phyloP scores from a whole-genome alignment of 2,888 invertebrate genomes.

The Euclidia mi region DNA sequence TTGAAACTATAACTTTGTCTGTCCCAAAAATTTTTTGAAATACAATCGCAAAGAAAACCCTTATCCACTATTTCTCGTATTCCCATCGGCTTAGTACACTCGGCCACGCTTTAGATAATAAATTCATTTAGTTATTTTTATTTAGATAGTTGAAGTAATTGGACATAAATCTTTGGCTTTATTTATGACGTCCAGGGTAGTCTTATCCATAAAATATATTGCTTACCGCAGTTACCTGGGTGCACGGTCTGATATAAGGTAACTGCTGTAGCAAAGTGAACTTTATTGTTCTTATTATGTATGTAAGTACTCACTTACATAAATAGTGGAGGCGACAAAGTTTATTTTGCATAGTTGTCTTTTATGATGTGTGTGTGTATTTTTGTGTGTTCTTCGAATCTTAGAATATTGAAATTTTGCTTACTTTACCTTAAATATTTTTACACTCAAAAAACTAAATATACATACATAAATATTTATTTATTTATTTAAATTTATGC shows the following conservation, averaged over 20 bases:
- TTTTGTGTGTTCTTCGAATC: too few species aligned
- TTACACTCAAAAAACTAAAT: too few species aligned
- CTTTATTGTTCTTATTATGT: constrained; percentile 11
- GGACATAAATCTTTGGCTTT: constrained; percentile 67
- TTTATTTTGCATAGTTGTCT: too few species aligned
- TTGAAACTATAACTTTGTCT: too few species aligned
- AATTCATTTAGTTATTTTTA: constrained; percentile 67
- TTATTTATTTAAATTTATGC: too few species aligned
- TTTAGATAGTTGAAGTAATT: constrained; percentile 65
- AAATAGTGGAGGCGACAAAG: too few species aligned
- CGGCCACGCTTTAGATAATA: constrained; percentile 32
- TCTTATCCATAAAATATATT: constrained; percentile 59
- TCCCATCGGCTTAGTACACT: constrained; percentile 12
- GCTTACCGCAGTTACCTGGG: constrained; percentile 26
- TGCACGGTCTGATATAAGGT: constrained; percentile 6
- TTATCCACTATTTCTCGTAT: background rate
- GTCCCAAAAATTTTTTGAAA: background rate
- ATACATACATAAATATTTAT: too few species aligned
- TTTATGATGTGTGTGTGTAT: too few species aligned
- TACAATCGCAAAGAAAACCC: background rate
- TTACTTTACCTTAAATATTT: too few species aligned
- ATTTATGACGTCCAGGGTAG: constrained; percentile 60
- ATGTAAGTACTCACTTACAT: too few species aligned
- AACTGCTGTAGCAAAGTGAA: constrained; percentile 7
- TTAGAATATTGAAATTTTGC: too few species aligned